Percentiles rank a stretch among this genome's conserved stretches.
Conservation (phyloP, 1,140 invertebrate species). For the Spodoptera litura region DNA sequence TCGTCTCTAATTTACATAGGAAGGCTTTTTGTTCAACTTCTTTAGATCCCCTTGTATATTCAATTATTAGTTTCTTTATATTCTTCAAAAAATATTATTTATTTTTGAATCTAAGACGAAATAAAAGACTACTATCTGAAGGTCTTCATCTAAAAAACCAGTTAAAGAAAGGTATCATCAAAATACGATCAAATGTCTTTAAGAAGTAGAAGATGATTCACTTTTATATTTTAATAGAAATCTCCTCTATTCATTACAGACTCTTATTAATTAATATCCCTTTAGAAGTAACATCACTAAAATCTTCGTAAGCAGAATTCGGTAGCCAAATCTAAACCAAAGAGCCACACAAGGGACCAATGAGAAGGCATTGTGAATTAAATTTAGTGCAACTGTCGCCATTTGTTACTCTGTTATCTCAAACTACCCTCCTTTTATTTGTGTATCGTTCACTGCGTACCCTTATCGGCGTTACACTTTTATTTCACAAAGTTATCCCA, state of each 20-base stretch:
- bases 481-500: constrained; percentile 25
- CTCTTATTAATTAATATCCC: no score
- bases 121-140: no score
- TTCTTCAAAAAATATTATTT: neutral
- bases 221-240: no score
- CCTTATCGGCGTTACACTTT: constrained; percentile 33
- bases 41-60: constrained; percentile 1
- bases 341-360: neutral
- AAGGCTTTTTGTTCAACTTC: constrained; percentile 33
- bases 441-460: neutral
- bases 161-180: no score
- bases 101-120: no score
- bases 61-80: constrained; percentile 33
- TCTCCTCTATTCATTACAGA: no score
- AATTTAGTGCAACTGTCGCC: constrained; percentile 28
- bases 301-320: neutral
- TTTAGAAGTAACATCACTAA: neutral
- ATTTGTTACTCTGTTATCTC: constrained; percentile 35
- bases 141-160: no score
- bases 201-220: no score
- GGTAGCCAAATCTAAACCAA: neutral
- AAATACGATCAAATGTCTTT: no score
- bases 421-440: constrained; percentile 29
- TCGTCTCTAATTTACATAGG: constrained; percentile 44
- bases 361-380: neutral